Percentiles rank a stretch among this genome's conserved stretches.
phyloP scores from a whole-genome alignment of 1,140 invertebrate genomes.

The Leptoteleia sp. region DNA sequence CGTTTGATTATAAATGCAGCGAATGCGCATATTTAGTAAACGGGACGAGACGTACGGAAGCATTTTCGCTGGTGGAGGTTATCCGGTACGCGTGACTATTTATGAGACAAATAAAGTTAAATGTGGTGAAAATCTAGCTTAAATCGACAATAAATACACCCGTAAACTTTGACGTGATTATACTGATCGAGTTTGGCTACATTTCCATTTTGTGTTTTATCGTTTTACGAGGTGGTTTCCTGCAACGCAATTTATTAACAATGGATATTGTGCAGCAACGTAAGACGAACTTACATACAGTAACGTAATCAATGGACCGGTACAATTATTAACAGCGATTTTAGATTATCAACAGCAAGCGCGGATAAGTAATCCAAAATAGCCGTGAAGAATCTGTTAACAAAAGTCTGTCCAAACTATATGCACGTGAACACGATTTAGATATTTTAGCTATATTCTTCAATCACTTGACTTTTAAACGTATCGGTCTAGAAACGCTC shows the following conservation, averaged over 20 bases:
- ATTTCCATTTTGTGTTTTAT: slow-evolving; percentile 57
- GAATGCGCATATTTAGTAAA: slow-evolving; percentile 32
- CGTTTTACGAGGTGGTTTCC: slow-evolving; percentile 56
- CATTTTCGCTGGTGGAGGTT: slow-evolving; percentile 29
- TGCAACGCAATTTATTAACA: background rate
- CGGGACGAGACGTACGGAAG: slow-evolving; percentile 19
- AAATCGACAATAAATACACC: slow-evolving; percentile 65
- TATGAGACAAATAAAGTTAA: slow-evolving; percentile 69
- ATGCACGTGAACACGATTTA: too few relatives aligned
- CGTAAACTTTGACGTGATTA: slow-evolving; percentile 67
- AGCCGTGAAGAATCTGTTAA: too few relatives aligned
- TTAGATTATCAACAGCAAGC: too few relatives aligned
- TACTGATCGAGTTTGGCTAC: slow-evolving; percentile 51
- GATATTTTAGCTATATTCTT: too few relatives aligned
- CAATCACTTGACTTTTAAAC: too few relatives aligned
- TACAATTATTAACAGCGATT: background rate
- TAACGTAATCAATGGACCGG: slow-evolving; percentile 10
- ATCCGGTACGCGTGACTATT: slow-evolving; percentile 42
- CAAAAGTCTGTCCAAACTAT: too few relatives aligned
- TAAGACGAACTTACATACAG: slow-evolving; percentile 3
- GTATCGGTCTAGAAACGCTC: too few relatives aligned
- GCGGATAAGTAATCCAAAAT: too few relatives aligned
- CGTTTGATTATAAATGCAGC: slow-evolving; percentile 25
- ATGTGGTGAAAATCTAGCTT: slow-evolving; percentile 68
- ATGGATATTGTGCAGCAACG: slow-evolving; percentile 6